phyloP scores from a whole-genome alignment of 1,140 invertebrate species.

The Scylla paramamosain region DNA sequence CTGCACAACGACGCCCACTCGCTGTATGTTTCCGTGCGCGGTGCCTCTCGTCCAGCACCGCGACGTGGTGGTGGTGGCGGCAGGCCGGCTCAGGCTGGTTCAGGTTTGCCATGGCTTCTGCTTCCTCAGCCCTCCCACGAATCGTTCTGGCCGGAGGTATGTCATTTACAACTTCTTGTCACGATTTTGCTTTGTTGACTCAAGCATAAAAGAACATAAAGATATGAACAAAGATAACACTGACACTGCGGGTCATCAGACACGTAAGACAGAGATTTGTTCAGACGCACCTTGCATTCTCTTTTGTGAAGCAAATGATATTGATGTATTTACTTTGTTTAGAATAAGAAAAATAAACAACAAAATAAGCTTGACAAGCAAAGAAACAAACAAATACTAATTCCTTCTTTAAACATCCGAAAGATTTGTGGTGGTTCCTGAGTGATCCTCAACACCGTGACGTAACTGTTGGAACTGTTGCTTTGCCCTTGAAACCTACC shows the following conservation, averaged over 20 bases:
- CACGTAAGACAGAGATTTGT: too few species aligned
- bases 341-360: too few species aligned
- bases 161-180: background rate
- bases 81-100: background rate
- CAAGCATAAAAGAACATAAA: background rate
- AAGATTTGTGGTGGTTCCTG: background rate
- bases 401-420: background rate
- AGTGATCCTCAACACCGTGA: background rate
- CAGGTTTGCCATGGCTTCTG: too few species aligned
- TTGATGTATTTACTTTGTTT: too few species aligned
- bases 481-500: background rate
- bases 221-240: background rate
- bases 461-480: background rate
- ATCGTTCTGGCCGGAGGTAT: background rate
- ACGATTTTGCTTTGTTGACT: background rate
- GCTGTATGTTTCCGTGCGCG: background rate
- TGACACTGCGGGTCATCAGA: background rate
- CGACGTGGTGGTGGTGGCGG: background rate
- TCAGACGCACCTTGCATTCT: too few species aligned
- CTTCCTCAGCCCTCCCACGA: background rate
- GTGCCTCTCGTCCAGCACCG: background rate
- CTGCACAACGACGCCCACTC: background rate
- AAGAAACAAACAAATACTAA: background rate
- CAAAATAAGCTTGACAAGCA: too few species aligned
- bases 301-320: too few species aligned